Conservation (phyloP, 2,888 invertebrate species). For the Xiphydria camelus region DNA sequence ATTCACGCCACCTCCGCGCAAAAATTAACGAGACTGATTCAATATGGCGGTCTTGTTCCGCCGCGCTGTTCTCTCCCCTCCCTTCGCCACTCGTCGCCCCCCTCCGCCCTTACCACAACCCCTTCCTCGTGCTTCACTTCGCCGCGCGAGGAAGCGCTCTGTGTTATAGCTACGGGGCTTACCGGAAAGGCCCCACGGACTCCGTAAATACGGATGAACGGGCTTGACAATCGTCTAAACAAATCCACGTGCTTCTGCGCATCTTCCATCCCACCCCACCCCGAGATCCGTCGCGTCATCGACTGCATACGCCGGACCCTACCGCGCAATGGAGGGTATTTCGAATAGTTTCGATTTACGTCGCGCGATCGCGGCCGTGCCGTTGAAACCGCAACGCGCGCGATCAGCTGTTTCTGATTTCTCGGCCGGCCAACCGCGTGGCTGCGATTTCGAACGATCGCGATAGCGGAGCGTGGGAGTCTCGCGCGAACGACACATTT, state of each 20-base stretch:
- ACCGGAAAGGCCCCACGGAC: constrained; percentile 44
- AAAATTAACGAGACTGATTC: constrained; percentile 65
- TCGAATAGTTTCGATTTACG: constrained; percentile 14
- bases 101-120: neutral
- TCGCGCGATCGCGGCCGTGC: constrained; percentile 29
- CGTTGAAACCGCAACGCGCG: too few relatives aligned
- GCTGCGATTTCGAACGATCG: too few relatives aligned
- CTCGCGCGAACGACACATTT: too few relatives aligned
- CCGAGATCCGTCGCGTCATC: too few relatives aligned
- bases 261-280: constrained; percentile 12
- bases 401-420: too few relatives aligned
- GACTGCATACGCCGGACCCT: too few relatives aligned
- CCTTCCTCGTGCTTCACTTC: constrained; percentile 2
- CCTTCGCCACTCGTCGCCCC: constrained; percentile 30
- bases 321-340: constrained; percentile 19
- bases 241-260: constrained; percentile 45
- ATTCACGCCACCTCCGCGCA: constrained; percentile 56
- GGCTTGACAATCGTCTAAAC: constrained; percentile 33
- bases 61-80: constrained; percentile 23
- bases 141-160: constrained; percentile 26
- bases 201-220: constrained; percentile 38
- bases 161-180: constrained; percentile 42
- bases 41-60: constrained; percentile 64
- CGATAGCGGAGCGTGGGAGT: too few relatives aligned
- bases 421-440: too few relatives aligned